Conservation (phyloP, 2,113 vertebrate genomes). For the Abramis brama region DNA sequence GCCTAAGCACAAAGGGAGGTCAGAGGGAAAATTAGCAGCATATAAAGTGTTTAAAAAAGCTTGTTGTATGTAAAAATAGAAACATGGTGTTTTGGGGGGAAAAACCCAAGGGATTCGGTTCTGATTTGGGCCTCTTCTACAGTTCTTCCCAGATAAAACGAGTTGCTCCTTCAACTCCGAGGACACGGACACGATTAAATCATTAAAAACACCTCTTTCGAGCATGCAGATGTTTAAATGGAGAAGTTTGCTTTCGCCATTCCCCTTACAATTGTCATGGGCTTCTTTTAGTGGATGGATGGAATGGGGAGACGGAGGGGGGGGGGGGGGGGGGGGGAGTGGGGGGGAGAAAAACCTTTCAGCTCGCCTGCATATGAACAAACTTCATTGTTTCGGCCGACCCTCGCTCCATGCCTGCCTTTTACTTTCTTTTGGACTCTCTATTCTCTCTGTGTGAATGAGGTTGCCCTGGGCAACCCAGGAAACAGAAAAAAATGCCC, state of each 20-base stretch:
- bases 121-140: neutral
- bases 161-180: neutral
- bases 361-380: constrained; percentile 74
- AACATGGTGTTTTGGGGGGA: constrained; percentile 22
- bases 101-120: constrained; percentile 7
- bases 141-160: neutral
- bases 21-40: constrained; percentile 90
- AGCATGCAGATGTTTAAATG: neutral
- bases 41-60: constrained; percentile 85
- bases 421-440: constrained; percentile 68
- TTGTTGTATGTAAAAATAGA: constrained; percentile 75
- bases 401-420: constrained; percentile 68
- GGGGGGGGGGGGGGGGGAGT: constrained; percentile 28
- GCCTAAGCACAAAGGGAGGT: constrained; percentile 84
- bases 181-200: neutral
- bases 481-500: constrained; percentile 70
- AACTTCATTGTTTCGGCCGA: constrained; percentile 73
- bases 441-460: constrained; percentile 72
- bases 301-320: constrained; percentile 33
- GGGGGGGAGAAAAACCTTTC: constrained; percentile 63
- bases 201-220: constrained; percentile 9
- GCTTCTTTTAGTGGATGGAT: constrained; percentile 33
- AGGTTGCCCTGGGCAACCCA: constrained; percentile 75
- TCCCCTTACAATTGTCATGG: constrained; percentile 39
- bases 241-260: constrained; percentile 15